Percentiles rank a stretch among this genome's conserved stretches.
Conservation (phyloP, 1,140 invertebrate species). For the Nasonia longicornis region DNA sequence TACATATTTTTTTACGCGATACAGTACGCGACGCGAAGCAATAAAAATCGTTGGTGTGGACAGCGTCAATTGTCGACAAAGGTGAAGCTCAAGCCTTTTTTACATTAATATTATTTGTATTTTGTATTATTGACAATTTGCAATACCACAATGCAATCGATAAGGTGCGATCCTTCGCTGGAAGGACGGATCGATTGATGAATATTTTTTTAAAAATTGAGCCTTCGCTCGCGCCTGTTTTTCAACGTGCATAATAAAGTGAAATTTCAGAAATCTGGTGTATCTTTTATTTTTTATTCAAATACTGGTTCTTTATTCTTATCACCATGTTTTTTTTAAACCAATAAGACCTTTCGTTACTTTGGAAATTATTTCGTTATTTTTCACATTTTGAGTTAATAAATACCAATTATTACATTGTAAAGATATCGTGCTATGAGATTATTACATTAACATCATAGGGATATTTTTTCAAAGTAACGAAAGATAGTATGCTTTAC, state of each 20-base stretch:
- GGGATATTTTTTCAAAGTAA: conserved; percentile 14
- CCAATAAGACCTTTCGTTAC: neutral
- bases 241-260: conserved; percentile 44
- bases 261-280: conserved; percentile 28
- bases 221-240: conserved; percentile 37
- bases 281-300: neutral
- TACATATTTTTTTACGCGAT: conserved; percentile 40
- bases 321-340: neutral
- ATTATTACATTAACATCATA: neutral
- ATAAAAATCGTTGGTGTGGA: conserved; percentile 30
- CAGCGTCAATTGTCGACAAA: conserved; percentile 18
- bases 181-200: conserved; percentile 18
- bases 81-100: conserved; percentile 26
- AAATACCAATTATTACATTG: too few relatives aligned
- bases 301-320: neutral
- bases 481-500: neutral
- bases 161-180: conserved; percentile 16
- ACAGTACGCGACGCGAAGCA: conserved; percentile 20
- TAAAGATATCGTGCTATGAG: too few relatives aligned
- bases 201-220: conserved; percentile 36
- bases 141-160: conserved; percentile 2
- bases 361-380: conserved; percentile 10
- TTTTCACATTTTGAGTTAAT: neutral
- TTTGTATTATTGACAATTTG: conserved; percentile 34
- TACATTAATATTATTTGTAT: conserved; percentile 30